Conservation (phyloP, 2,888 invertebrate species). For the Ennomos quercinarius region DNA sequence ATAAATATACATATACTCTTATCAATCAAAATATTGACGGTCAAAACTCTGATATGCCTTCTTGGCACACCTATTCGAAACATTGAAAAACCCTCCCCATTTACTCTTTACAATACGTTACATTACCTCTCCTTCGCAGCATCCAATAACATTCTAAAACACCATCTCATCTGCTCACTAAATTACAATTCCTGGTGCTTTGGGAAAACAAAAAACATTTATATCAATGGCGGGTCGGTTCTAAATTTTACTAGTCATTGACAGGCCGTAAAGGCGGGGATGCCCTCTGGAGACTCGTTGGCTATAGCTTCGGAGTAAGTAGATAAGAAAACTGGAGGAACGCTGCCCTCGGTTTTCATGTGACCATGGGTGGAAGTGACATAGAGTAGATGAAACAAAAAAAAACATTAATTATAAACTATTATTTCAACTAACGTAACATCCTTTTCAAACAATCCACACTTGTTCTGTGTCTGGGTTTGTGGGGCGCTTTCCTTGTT, state of each 20-base stretch:
- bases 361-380: constrained; percentile 36
- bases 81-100: constrained; percentile 3
- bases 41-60: no score
- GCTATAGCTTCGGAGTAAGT: constrained; percentile 66
- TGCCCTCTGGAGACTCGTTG: constrained; percentile 75
- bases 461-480: no score
- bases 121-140: constrained; percentile 37
- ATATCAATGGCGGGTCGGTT: constrained; percentile 83
- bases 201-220: constrained; percentile 85
- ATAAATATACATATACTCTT: no score
- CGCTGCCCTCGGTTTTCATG: constrained; percentile 58
- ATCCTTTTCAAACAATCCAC: no score
- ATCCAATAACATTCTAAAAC: constrained; percentile 49
- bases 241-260: constrained; percentile 84
- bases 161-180: constrained; percentile 71
- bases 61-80: no score
- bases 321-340: constrained; percentile 77
- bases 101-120: constrained; percentile 1
- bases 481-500: no score
- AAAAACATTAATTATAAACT: no score
- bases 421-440: no score
- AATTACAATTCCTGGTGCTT: constrained; percentile 82
- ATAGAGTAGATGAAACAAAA: constrained; percentile 48
- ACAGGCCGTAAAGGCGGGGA: constrained; percentile 81
- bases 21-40: no score